Conservation (phyloP, 2,113 vertebrate genomes). For the Trematomus loennbergii region DNA sequence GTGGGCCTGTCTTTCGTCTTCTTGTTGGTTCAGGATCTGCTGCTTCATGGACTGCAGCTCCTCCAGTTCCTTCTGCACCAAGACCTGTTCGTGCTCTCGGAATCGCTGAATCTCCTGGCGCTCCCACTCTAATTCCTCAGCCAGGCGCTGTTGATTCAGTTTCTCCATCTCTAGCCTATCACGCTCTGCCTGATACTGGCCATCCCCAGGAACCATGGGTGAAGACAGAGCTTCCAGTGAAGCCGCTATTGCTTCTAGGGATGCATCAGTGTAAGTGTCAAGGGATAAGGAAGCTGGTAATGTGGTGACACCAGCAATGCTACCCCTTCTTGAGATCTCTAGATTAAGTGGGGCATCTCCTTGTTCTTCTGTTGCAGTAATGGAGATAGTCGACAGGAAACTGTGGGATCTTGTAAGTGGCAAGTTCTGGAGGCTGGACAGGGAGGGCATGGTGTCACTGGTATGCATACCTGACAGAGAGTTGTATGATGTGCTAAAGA, state of each 20-base stretch:
- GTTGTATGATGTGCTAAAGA: conserved; percentile 93
- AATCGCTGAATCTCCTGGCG: conserved; percentile 98
- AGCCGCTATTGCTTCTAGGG: conserved; percentile 90
- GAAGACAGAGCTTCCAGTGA: conserved; percentile 87
- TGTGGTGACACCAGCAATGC: conserved; percentile 78
- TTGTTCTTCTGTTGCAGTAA: conserved; percentile 84
- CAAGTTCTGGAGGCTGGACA: conserved; percentile 89
- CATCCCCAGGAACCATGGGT: conserved; percentile 90
- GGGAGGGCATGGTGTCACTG: conserved; percentile 89
- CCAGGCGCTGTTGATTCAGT: conserved; percentile 95
- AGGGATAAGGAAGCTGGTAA: conserved; percentile 85
- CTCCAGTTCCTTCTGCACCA: conserved; percentile 97
- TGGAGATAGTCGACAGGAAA: conserved; percentile 91
- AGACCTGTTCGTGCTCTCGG: conserved; percentile 95
- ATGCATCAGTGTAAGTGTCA: conserved; percentile 90
- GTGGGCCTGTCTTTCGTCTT: conserved; percentile 97
- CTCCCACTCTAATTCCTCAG: conserved; percentile 98
- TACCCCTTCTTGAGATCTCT: conserved; percentile 84
- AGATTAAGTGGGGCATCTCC: conserved; percentile 81
- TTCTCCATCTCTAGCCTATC: conserved; percentile 97
- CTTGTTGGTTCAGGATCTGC: conserved; percentile 94
- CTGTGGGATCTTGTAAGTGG: conserved; percentile 92
- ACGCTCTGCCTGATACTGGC: conserved; percentile 93
- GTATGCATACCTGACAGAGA: conserved; percentile 90
- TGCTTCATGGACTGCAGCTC: conserved; percentile 98